Percentiles rank a stretch among this genome's conserved stretches.
Evolutionary conservation across 2,113 vertebrate species (phyloP).

Genomic region (Protobothrops mucrosquamatus): DNA sequence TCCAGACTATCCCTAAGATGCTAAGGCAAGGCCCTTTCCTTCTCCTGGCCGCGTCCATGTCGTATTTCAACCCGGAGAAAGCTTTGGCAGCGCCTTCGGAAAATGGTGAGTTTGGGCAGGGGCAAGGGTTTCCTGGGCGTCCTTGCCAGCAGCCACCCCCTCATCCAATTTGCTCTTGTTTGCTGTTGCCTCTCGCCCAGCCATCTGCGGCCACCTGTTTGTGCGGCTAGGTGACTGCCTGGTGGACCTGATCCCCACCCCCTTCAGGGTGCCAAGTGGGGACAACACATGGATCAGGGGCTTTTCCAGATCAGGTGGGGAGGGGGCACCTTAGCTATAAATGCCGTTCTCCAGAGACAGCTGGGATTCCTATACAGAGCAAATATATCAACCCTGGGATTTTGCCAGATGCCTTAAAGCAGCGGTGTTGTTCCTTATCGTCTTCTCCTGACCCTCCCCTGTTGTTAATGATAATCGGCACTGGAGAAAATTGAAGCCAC

Average conservation of each 20-base stretch:
- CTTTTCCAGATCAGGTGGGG: background rate
- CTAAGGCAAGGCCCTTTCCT: constrained; percentile 74
- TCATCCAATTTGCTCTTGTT: background rate
- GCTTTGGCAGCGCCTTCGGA: constrained; percentile 86
- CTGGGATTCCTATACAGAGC: constrained; percentile 13
- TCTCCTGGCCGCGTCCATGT: constrained; percentile 78
- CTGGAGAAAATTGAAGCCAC: background rate
- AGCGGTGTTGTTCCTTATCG: background rate
- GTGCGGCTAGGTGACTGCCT: background rate
- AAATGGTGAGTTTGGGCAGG: constrained; percentile 77
- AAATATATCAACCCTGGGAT: background rate
- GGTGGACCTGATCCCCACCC: background rate
- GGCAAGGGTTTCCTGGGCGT: background rate
- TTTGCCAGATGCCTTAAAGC: background rate
- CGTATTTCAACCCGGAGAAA: constrained; percentile 81
- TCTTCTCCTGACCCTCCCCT: background rate
- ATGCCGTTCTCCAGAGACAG: background rate
- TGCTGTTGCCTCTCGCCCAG: constrained; percentile 9
- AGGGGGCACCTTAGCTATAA: background rate
- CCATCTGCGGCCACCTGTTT: constrained; percentile 14
- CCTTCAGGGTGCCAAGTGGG: background rate
- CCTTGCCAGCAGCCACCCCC: background rate
- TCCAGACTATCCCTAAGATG: constrained; percentile 60
- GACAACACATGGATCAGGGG: background rate
- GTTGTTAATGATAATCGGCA: background rate